A percentile compares a stretch with the other conserved stretches of the same genome.
Conservation (phyloP, 2,888 invertebrate species). For the Tachina lurida region DNA sequence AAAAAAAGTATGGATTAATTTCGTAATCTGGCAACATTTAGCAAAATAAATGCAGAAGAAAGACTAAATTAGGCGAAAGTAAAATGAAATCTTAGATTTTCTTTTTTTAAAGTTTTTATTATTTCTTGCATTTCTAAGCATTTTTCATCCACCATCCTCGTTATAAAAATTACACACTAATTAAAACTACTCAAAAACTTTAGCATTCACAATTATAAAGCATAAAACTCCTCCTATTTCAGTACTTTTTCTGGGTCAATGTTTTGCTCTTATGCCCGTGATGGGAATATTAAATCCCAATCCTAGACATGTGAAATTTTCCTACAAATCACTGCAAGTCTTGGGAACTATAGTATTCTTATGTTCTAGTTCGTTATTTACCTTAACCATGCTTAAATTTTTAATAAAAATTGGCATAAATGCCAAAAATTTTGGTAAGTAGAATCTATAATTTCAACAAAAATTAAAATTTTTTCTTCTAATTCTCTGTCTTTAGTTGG, state of each 20-base stretch:
- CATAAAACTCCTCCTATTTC: neutral
- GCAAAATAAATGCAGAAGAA: too few relatives aligned
- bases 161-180: neutral
- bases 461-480: neutral
- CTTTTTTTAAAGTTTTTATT: too few relatives aligned
- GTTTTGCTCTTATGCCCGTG: slow-evolving; percentile 84
- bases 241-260: slow-evolving; percentile 84
- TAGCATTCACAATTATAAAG: neutral
- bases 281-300: slow-evolving; percentile 82
- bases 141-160: neutral
- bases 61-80: too few relatives aligned
- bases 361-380: slow-evolving; percentile 71
- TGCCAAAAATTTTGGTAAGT: slow-evolving; percentile 80
- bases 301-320: slow-evolving; percentile 77
- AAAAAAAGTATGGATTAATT: too few relatives aligned
- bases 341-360: slow-evolving; percentile 75
- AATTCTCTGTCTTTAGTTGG: slow-evolving; percentile 74
- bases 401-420: slow-evolving; percentile 77
- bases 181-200: neutral
- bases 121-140: too few relatives aligned
- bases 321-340: slow-evolving; percentile 76
- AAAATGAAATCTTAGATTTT: too few relatives aligned
- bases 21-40: too few relatives aligned
- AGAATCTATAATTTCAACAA: neutral
- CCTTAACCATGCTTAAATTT: slow-evolving; percentile 73